Conservation (phyloP, 1,140 invertebrate species). For the Venustaconcha ellipsiformis region DNA sequence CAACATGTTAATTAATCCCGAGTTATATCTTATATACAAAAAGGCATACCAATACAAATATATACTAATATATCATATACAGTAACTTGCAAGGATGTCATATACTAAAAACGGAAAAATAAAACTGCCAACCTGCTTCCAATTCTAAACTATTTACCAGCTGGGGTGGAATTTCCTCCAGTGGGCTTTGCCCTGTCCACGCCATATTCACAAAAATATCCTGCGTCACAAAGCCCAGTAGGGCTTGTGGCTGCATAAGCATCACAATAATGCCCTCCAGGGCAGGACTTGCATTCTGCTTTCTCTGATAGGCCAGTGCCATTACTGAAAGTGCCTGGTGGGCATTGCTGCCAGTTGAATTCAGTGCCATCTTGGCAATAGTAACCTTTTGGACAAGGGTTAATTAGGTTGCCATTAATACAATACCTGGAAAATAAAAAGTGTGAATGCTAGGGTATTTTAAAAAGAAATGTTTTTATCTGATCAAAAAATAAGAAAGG, state of each 20-base stretch:
- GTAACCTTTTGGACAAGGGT: slow-evolving; percentile 55
- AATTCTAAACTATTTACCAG: slow-evolving; percentile 39
- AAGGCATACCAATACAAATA: too few species aligned
- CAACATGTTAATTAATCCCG: too few species aligned
- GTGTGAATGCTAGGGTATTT: neutral
- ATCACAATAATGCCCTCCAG: slow-evolving; percentile 61
- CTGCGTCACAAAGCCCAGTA: slow-evolving; percentile 48
- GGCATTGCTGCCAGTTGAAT: slow-evolving; percentile 61
- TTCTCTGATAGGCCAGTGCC: slow-evolving; percentile 51
- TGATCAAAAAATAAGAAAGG: neutral
- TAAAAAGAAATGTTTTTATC: neutral
- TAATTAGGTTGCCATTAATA: slow-evolving; percentile 49
- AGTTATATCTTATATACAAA: too few species aligned
- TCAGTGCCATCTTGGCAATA: slow-evolving; percentile 62
- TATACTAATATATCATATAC: too few species aligned
- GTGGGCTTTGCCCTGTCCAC: slow-evolving; percentile 55
- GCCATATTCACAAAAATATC: slow-evolving; percentile 63
- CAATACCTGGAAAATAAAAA: slow-evolving; percentile 57
- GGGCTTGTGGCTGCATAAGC: slow-evolving; percentile 32
- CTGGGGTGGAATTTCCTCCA: slow-evolving; percentile 41
- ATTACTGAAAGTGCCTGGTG: slow-evolving; percentile 62
- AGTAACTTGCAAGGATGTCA: neutral
- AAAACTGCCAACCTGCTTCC: slow-evolving; percentile 31
- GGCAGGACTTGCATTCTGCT: slow-evolving; percentile 56
- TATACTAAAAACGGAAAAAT: neutral